A percentile compares a stretch with the other conserved stretches of the same genome.
Evolutionary conservation across 2,113 vertebrate species (phyloP).

Genomic region (Myocastor coypus): DNA sequence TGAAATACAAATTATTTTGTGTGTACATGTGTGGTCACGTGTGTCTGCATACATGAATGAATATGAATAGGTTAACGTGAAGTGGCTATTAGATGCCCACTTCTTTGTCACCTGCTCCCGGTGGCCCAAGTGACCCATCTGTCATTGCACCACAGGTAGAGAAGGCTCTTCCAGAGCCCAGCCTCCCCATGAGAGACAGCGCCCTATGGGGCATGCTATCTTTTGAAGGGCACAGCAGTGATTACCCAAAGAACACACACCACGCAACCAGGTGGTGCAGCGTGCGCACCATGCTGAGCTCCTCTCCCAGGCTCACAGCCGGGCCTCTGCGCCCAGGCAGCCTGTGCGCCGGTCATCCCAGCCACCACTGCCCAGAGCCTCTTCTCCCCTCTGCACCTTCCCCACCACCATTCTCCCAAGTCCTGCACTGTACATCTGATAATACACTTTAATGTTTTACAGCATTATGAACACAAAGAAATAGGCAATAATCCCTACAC

Average conservation of each 20-base stretch:
- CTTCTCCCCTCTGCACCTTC: accelerated
- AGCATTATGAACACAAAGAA: not conserved
- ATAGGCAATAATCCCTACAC: not conserved
- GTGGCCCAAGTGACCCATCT: accelerated
- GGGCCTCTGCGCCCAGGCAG: too few relatives aligned
- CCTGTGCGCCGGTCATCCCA: not conserved
- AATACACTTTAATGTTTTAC: not conserved
- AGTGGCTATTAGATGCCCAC: not conserved
- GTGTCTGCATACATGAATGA: not conserved
- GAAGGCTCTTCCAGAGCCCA: not conserved
- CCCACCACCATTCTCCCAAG: not conserved
- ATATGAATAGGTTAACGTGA: not conserved
- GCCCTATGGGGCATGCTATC: too few relatives aligned
- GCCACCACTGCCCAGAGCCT: not conserved
- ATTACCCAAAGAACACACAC: too few relatives aligned
- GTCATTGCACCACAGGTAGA: accelerated
- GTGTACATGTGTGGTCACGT: not conserved
- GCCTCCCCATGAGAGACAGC: not conserved
- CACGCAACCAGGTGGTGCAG: accelerated
- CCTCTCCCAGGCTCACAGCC: not conserved
- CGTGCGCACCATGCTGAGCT: not conserved
- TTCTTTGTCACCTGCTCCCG: not conserved
- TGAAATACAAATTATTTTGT: not conserved
- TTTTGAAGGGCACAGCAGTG: not conserved
- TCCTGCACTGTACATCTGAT: not conserved